These are phyloP conservation scores for Trichogramma pretiosum DNA, from an alignment of 1,140 invertebrate species.

Conservation along the genomic window DNA sequence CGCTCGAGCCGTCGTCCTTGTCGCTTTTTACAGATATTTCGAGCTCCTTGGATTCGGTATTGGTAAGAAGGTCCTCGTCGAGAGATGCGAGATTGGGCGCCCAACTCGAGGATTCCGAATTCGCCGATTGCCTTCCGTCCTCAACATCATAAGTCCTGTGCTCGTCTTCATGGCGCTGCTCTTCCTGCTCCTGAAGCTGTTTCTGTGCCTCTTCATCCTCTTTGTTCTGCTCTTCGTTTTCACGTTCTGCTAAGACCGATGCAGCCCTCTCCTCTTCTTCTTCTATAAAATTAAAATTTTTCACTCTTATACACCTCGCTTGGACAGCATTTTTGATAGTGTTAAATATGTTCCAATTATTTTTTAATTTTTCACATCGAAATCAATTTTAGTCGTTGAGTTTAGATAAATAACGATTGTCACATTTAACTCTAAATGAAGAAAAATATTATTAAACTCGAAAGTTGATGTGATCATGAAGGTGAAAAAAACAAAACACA, in stretches of 20 bases:
- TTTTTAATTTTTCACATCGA: too few relatives aligned
- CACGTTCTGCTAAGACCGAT: too few relatives aligned
- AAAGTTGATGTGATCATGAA: conserved; percentile 1
- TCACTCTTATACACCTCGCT: too few relatives aligned
- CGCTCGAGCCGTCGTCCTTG: conserved; percentile 31
- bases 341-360: too few relatives aligned
- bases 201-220: not conserved
- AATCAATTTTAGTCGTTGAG: too few relatives aligned
- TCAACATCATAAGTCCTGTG: not conserved
- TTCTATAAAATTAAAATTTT: too few relatives aligned
- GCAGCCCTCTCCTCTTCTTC: too few relatives aligned
- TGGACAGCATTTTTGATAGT: too few relatives aligned
- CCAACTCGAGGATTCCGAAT: conserved; percentile 8
- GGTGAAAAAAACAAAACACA: conserved; percentile 10
- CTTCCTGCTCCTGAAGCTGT: not conserved
- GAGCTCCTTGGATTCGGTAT: conserved; percentile 33
- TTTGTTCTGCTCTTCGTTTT: conserved; percentile 21
- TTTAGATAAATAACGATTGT: too few relatives aligned
- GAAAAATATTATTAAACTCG: conserved; percentile 1
- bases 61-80: conserved; percentile 24
- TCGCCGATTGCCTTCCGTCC: conserved; percentile 3
- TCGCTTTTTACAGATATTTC: conserved; percentile 37
- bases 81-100: conserved; percentile 1
- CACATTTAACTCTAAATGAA: too few relatives aligned
- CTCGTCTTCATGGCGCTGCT: conserved; percentile 1